Evolutionary conservation across 2,113 vertebrate genomes (phyloP).

Genomic region (Parus major): DNA sequence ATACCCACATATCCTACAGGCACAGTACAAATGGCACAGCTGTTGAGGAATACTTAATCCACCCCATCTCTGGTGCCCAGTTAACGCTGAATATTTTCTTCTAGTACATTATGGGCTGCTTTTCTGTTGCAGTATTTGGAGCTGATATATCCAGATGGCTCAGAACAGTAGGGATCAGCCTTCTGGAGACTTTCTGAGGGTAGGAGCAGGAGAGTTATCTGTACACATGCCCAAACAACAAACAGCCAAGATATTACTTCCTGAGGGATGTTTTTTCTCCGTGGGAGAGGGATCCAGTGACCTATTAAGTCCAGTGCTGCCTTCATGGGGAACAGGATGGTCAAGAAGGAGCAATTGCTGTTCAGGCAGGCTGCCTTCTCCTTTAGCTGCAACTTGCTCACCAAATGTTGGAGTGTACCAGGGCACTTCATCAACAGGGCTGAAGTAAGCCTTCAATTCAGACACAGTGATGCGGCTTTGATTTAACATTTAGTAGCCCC

Average conservation of each 20-base stretch:
- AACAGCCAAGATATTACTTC: background rate
- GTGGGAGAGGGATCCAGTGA: background rate
- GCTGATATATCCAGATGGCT: conserved; percentile 31
- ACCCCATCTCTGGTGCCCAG: background rate
- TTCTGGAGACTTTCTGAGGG: background rate
- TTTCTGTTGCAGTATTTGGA: background rate
- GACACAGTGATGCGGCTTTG: background rate
- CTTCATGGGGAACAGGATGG: background rate
- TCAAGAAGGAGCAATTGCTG: background rate
- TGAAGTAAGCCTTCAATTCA: background rate
- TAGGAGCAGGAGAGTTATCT: background rate
- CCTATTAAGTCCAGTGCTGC: background rate
- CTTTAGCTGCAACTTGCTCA: background rate
- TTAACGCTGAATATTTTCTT: background rate
- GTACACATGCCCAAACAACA: background rate
- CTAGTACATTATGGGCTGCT: background rate
- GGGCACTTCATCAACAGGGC: background rate
- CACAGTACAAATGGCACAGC: background rate
- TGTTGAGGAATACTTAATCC: background rate
- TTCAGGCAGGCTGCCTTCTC: background rate
- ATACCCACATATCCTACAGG: background rate
- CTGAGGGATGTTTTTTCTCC: background rate
- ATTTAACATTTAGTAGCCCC: background rate
- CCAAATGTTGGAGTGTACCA: background rate
- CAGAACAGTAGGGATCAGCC: conserved; percentile 31